Evolutionary conservation across 2,797 vertebrate genomes (phyloP), one percentile per base, ranked within the genome.

Genomic region (Antennarius maculatus): DNA sequence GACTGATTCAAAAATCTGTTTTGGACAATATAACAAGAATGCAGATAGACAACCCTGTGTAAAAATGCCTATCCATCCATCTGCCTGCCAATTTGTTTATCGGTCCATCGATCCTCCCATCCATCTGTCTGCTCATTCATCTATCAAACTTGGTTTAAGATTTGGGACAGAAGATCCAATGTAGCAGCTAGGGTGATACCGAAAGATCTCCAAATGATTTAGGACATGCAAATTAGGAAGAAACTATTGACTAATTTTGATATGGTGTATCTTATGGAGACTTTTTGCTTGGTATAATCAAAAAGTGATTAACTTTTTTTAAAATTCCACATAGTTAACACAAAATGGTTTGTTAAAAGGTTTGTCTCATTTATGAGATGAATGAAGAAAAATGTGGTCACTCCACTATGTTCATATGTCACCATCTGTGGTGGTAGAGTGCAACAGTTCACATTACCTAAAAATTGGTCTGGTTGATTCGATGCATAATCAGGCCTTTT

Each of bases 21-120:
- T 76, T 77, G 65, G 76, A 90, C 80, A 34, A 34, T 34, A 80
- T 84, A 83, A 87, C 74, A 74, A 69, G 79, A 90, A 85, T 81
- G 81, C 77, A 86, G 85, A 85, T 67, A 75, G 84, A 91, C 80
- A 90, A 61, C 74, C 83, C 84, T 84, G 86, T 89, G 86, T 86
- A 86, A 90, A 88, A 89, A 89, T 80, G 82, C 80, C 74, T 65
- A 80, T 74, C 84, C 79, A 89, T 80, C 85, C 85, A 86, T 89
- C 84, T 88, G 82, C 86, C 84, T 89, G 88, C 80, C 88, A 86
- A 82, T 88, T 86, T 69, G 75, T 86, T 88, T 85, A 84, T 80
- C 79, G 78, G 82, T 77, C 80, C 81, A 88, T 88, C 76, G 79
- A 88, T 83, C 83, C 63, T 10, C 83, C 73, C 63, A 74, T 80